Conservation (phyloP, 1,140 invertebrate species). For the Triops cancriformis region DNA sequence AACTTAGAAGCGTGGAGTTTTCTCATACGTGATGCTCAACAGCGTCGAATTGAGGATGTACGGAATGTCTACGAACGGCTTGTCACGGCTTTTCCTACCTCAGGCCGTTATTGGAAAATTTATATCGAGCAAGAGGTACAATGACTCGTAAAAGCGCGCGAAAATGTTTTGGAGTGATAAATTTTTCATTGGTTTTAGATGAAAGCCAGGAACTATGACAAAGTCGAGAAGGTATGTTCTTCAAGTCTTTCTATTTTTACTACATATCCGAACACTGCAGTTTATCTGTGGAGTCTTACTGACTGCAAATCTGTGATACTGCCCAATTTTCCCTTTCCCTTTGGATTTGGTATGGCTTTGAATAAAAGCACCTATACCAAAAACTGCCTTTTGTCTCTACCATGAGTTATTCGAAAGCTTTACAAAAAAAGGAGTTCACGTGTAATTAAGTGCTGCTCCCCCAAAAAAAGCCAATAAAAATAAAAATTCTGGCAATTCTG, state of each 20-base stretch:
- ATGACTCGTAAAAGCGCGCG: neutral
- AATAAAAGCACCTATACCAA: constrained; percentile 16
- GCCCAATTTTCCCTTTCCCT: neutral
- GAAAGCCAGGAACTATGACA: constrained; percentile 90
- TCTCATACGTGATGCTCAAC: constrained; percentile 83
- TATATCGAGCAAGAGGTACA: constrained; percentile 97
- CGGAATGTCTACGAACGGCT: constrained; percentile 87
- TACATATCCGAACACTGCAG: constrained; percentile 19
- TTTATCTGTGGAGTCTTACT: constrained; percentile 18
- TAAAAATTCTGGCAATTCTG: neutral
- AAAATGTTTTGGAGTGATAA: neutral
- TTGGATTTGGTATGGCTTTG: constrained; percentile 8
- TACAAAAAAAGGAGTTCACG: neutral
- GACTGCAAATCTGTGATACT: neutral
- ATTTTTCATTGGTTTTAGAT: constrained; percentile 58
- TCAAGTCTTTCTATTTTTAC: constrained; percentile 40
- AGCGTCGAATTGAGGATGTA: constrained; percentile 81
- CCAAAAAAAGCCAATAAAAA: neutral
- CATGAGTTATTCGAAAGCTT: neutral
- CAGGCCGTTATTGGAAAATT: constrained; percentile 96
- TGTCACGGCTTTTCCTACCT: constrained; percentile 86
- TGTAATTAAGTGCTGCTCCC: neutral
- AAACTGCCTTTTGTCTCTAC: constrained; percentile 1
- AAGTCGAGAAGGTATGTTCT: constrained; percentile 86
- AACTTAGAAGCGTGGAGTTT: constrained; percentile 96